Conservation (phyloP, 2,113 vertebrate genomes). For the Steatornis caripensis region DNA sequence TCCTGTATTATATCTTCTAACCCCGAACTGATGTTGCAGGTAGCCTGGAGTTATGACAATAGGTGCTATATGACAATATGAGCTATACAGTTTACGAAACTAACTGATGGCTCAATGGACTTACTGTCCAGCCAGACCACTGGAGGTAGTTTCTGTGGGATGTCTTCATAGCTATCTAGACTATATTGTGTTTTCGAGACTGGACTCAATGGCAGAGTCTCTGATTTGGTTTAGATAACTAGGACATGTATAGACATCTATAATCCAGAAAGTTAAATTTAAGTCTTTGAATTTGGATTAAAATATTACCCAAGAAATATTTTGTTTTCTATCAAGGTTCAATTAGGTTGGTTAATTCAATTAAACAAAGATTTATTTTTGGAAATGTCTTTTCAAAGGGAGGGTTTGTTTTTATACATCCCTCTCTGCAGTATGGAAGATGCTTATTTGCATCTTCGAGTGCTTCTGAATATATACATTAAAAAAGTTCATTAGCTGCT, state of each 20-base stretch:
- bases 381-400: not conserved
- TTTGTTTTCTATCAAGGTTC: not conserved
- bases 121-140: not conserved
- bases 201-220: not conserved
- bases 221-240: not conserved
- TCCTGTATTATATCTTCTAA: not conserved
- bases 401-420: not conserved
- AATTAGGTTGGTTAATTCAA: not conserved
- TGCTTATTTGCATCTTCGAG: not conserved
- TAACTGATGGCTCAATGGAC: not conserved
- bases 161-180: not conserved
- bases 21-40: not conserved
- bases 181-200: not conserved
- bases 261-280: not conserved
- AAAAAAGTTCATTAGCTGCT: not conserved
- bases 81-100: not conserved
- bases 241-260: not conserved
- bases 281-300: not conserved
- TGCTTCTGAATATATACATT: not conserved
- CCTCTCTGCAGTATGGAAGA: not conserved
- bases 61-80: not conserved
- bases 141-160: not conserved
- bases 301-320: not conserved
- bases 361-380: fast-evolving
- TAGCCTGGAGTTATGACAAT: not conserved